Percentiles rank a stretch among this genome's conserved stretches.
phyloP scores from a whole-genome alignment of 2,113 vertebrate genomes.

The Oncorhynchus kisutch region DNA sequence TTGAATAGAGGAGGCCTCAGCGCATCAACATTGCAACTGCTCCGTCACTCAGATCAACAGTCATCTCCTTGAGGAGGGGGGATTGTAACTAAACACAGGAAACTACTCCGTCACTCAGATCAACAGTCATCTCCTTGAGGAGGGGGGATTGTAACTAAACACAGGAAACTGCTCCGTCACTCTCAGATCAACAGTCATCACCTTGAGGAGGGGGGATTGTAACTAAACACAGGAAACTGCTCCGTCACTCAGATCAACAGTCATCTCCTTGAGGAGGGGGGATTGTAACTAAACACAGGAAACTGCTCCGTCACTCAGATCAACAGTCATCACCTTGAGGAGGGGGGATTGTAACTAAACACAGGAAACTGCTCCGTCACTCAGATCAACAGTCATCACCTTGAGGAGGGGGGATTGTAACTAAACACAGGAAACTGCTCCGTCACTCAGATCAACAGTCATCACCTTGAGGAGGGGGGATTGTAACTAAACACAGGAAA shows the following conservation, averaged over 20 bases:
- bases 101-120: conserved; percentile 11
- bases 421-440: not conserved
- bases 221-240: conserved; percentile 3
- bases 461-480: not conserved
- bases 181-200: not conserved
- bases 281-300: conserved; percentile 1
- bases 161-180: conserved; percentile 11
- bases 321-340: not conserved
- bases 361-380: conserved; percentile 11
- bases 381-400: not conserved
- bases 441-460: conserved; percentile 2
- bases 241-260: conserved; percentile 8
- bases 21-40: not conserved
- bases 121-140: not conserved
- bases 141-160: conserved; percentile 2
- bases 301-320: conserved; percentile 12
- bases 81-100: conserved; percentile 1
- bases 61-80: not conserved
- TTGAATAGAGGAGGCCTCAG: no score
- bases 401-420: conserved; percentile 2
- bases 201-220: not conserved
- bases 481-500: conserved; percentile 5
- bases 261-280: not conserved
- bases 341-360: conserved; percentile 2
- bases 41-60: conserved; percentile 9